These are phyloP conservation scores for Lydus trimaculatus DNA, from an alignment of 2,888 invertebrate genomes.

Conservation along the genomic window DNA sequence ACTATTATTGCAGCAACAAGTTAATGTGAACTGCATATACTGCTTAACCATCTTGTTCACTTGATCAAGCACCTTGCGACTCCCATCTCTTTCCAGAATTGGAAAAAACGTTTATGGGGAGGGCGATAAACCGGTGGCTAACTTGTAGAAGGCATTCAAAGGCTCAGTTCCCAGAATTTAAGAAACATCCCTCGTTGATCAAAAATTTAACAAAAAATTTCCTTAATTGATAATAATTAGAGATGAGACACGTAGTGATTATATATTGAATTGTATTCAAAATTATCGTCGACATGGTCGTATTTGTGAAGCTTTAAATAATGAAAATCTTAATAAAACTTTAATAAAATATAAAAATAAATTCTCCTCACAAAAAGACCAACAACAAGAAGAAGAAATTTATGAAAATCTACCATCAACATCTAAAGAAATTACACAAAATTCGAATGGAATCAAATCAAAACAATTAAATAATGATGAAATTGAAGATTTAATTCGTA, in stretches of 20 bases:
- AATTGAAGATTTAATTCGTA: constrained; percentile 59
- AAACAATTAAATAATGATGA: constrained; percentile 37
- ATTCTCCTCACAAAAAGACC: constrained; percentile 8
- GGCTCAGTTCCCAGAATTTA: too few species aligned
- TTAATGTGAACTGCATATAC: too few species aligned
- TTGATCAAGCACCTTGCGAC: too few species aligned
- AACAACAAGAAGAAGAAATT: constrained; percentile 1
- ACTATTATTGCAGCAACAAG: too few species aligned
- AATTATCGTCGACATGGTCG: constrained; percentile 45
- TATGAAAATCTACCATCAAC: not conserved
- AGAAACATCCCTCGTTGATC: too few species aligned
- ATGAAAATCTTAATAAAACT: constrained; percentile 8
- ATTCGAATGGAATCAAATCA: not conserved
- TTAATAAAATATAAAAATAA: constrained; percentile 19
- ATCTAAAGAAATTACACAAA: constrained; percentile 12
- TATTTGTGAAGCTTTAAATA: constrained; percentile 31
- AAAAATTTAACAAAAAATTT: constrained; percentile 17
- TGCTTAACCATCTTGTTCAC: too few species aligned
- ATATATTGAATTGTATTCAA: constrained; percentile 50
- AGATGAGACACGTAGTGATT: constrained; percentile 54
- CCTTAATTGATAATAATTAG: constrained; percentile 45
- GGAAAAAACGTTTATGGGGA: too few species aligned
- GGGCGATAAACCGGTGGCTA: too few species aligned
- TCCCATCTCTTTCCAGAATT: too few species aligned
- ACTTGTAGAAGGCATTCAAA: too few species aligned